These are phyloP conservation scores for Chrysochloris asiatica DNA, from an alignment of 2,113 vertebrate genomes.

Conservation along the genomic window DNA sequence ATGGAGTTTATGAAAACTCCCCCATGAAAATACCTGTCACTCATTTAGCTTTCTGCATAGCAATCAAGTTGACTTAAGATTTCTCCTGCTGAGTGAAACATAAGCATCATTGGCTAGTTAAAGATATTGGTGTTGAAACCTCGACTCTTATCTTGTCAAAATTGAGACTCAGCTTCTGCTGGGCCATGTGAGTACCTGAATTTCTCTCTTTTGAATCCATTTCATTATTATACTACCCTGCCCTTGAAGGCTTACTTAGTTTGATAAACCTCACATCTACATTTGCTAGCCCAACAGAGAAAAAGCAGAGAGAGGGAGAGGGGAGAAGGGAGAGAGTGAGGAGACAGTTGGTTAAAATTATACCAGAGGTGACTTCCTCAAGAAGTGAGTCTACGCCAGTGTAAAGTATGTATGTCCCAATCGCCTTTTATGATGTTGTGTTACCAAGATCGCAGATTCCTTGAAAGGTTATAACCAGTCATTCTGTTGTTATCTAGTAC, in stretches of 20 bases:
- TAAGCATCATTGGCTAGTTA: slow-evolving; percentile 49
- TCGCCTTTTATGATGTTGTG: neutral
- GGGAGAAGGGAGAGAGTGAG: neutral
- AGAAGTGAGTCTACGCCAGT: neutral
- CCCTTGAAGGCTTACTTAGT: neutral
- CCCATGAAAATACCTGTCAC: slow-evolving; percentile 60
- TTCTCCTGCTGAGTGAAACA: slow-evolving; percentile 6
- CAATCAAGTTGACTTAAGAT: slow-evolving; percentile 35
- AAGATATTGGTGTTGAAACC: slow-evolving; percentile 53
- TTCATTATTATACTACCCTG: neutral
- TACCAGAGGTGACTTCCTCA: neutral
- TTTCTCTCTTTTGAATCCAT: neutral
- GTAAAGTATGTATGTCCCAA: neutral
- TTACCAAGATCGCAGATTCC: neutral
- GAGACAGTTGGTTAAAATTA: neutral
- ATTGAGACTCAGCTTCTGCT: neutral
- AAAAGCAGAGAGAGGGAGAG: too few relatives aligned
- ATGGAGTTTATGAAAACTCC: slow-evolving; percentile 45
- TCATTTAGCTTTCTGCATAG: slow-evolving; percentile 56
- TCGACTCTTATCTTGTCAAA: slow-evolving; percentile 47
- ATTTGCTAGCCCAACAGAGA: neutral
- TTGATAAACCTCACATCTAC: neutral
- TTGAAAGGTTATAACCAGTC: neutral
- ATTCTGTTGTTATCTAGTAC: neutral
- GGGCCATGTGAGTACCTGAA: neutral